Evolutionary conservation across 2,797 vertebrate genomes (phyloP).

Genomic region (Columba guinea): DNA sequence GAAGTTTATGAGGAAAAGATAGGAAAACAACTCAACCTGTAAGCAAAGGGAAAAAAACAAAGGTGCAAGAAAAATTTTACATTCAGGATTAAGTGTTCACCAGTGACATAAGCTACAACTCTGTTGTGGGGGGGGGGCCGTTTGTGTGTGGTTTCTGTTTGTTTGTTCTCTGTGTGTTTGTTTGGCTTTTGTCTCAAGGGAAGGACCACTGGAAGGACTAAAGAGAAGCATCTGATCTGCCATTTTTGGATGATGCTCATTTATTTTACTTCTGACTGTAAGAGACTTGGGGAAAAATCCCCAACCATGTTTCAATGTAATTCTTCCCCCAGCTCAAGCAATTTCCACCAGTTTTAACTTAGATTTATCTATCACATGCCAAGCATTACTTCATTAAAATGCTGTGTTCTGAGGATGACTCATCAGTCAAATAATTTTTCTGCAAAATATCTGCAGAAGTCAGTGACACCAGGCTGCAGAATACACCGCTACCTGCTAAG

Average conservation of each 20-base stretch:
- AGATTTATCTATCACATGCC: neutral
- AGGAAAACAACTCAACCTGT: neutral
- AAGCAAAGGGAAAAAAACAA: neutral
- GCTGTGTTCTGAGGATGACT: neutral
- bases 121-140: neutral
- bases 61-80: neutral
- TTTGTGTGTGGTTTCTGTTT: no score
- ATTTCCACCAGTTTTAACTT: neutral
- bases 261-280: neutral
- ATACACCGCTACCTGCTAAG: neutral
- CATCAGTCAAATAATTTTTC: neutral
- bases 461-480: neutral
- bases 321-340: neutral
- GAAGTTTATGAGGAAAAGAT: neutral
- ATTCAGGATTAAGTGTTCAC: neutral
- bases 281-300: neutral
- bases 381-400: slow-evolving; percentile 28
- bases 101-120: neutral
- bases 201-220: neutral
- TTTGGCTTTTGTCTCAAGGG: neutral
- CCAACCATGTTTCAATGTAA: neutral
- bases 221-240: neutral
- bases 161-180: no score
- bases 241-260: neutral
- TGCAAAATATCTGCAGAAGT: neutral